A percentile compares a stretch with the other conserved stretches of the same genome.
Evolutionary conservation across 2,797 vertebrate genomes (phyloP).

Genomic region (Cuniculus paca): DNA sequence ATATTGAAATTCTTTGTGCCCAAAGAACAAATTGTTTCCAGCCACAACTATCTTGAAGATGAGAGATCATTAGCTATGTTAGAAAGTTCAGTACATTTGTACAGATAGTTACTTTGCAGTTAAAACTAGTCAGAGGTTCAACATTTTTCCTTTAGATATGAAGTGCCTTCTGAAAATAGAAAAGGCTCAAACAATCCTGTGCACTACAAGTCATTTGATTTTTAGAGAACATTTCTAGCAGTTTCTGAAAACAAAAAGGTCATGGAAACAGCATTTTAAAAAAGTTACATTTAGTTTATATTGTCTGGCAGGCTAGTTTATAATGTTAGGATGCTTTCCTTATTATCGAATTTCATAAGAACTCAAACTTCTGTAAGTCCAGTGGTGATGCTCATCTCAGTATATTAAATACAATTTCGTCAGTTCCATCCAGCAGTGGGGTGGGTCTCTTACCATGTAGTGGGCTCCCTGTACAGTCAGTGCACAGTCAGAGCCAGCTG

Average conservation of each 20-base stretch:
- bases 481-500: not conserved
- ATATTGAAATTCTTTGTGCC: not conserved
- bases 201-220: not conserved
- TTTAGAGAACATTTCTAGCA: not conserved
- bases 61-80: not conserved
- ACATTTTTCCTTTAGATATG: not conserved
- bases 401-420: not conserved
- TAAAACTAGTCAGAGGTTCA: not conserved
- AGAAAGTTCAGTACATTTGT: constrained; percentile 13
- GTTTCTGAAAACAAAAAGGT: constrained; percentile 54
- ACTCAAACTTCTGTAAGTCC: not conserved
- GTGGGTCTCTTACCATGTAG: not conserved
- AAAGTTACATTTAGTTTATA: not conserved
- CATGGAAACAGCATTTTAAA: not conserved
- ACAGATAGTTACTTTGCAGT: constrained; percentile 36
- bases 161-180: not conserved
- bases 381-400: not conserved
- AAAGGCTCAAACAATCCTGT: constrained; percentile 13
- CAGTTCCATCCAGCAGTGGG: not conserved
- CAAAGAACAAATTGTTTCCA: not conserved
- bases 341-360: constrained; percentile 22
- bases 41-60: not conserved
- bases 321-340: not conserved
- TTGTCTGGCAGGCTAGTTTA: not conserved
- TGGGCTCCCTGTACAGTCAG: not conserved